Percentiles rank a stretch among this genome's conserved stretches.
Evolutionary conservation across 2,797 vertebrate species (phyloP).

Genomic region (Lutjanus argentimaculatus): DNA sequence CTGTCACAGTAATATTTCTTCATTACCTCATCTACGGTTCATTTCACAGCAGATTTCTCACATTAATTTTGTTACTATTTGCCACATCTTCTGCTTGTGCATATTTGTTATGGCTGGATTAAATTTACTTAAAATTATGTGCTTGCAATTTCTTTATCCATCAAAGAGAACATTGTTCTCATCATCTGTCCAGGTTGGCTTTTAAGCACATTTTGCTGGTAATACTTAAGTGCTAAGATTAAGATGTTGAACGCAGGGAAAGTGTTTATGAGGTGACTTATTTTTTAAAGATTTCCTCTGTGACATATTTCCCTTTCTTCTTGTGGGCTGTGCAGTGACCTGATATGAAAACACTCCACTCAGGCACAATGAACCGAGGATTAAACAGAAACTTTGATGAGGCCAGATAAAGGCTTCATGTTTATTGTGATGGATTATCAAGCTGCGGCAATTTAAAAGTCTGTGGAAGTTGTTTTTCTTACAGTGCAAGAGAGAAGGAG

Average conservation of each 20-base stretch:
- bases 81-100: too few relatives aligned
- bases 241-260: background rate
- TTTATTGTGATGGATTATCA: conserved; percentile 53
- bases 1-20: too few relatives aligned
- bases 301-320: conserved; percentile 25
- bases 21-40: too few relatives aligned
- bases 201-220: background rate
- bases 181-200: too few relatives aligned
- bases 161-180: too few relatives aligned
- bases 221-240: background rate
- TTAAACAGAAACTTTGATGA: conserved; percentile 46
- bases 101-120: too few relatives aligned
- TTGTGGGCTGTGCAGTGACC: conserved; percentile 26
- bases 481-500: conserved; percentile 21
- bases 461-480: conserved; percentile 23
- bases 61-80: too few relatives aligned
- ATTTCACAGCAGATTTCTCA: too few relatives aligned
- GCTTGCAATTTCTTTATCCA: too few relatives aligned
- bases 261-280: conserved; percentile 4
- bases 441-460: conserved; percentile 22
- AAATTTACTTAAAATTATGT: too few relatives aligned
- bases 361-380: conserved; percentile 7
- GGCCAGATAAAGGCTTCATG: conserved; percentile 42
- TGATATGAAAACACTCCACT: conserved; percentile 41
- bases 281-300: conserved; percentile 17